Evolutionary conservation across 1,140 invertebrate genomes (phyloP), one percentile per base, ranked within the genome.

Genomic region (Diachasmimorpha longicaudata): DNA sequence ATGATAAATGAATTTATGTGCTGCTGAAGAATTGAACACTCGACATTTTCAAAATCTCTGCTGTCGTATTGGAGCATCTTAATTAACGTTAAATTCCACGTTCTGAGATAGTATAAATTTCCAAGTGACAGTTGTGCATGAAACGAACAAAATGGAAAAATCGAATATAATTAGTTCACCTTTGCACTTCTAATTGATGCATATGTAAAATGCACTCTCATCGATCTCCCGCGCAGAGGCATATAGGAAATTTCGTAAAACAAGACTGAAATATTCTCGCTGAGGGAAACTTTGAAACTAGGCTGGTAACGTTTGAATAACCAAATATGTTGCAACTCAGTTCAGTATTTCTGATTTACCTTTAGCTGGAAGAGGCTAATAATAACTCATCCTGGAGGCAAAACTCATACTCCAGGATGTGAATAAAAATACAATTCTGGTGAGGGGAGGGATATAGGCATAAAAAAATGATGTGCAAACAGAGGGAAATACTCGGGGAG

Each of bases 401-500:
- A 6, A n/a, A 52, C 48, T 52, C 48, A 52, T 52, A 16, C 48
- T 52, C 48, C 48, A 52, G 48, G 48, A 52, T 52, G 48, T 4
- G 16, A 52, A 52, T 52, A 52, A 52, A 52, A 52, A 16, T 16
- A 52, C n/a, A 52, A n/a, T 16, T 10, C 13, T 31, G 14, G 21
- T 36, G 16, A 66, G 42, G 25, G 25, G 31, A 74, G 52, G 42
- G 42, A 31, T 69, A 68, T 68, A 21, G 31, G 46, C 21, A 52
- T n/a, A 67, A 68, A 48, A 23, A 74, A 75, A 73, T 67, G 66
- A 48, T 66, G 70, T 36, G 58, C 66, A 75, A 66, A 66, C 23
- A 66, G 21, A 31, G 58, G 14, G 36, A 68, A 19, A 68, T 39
- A 68, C 13, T 16, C 58, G 31, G 66, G 36, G 25, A 68, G 25